Base-by-base conservation (phyloP, 2,797 vertebrate genomes). In the Percopsis omiscomaycus region DNA sequence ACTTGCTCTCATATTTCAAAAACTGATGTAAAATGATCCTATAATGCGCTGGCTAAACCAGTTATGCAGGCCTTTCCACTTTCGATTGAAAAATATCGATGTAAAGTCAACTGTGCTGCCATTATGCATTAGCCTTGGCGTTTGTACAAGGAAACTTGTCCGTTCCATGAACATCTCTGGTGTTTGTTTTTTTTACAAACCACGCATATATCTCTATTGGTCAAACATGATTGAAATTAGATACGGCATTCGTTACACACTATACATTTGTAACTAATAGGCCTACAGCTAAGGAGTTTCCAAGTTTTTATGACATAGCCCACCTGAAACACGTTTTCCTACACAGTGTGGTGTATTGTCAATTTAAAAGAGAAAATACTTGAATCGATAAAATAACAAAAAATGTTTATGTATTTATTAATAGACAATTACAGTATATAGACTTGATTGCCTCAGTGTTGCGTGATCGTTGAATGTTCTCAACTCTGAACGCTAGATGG, bases 1-100 rank as follows among this genome's bases (percentile, higher is more conserved):
- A 90, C 78, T 86, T 84, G 91, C 88, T 92, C 94, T 97, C 94
- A 89, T 91, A 77, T 98, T 96, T 96, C 94, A 78, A 85, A 92
- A 59, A 92, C 86, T 62, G 68, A 86, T 95, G 97, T 96, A 99
- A 99, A 91, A 85, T 84, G 95, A 98, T 93, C 92, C 91, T 84
- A 84, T 86, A 90, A 93, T 90, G 89, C 87, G 86, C 89, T 82
- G 92, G 28, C 10, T 92, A 91, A 93, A 92, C 91, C 79, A 84
- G 92, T 93, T 93, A 94, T 70, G 71, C 87, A 46, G 84, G 86
- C 79, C 79, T 74, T 85, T 82, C 88, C 82, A 82, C 86, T 92
- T 82, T 88, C 55, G 55, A 70, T 82, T 79, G 78, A 80, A 82
- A 79, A 47, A 68, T 88, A 83, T 89, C 84, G 87, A 85, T 46